Conservation (phyloP, 2,888 invertebrate genomes). For the Linnaemya tessellans region DNA sequence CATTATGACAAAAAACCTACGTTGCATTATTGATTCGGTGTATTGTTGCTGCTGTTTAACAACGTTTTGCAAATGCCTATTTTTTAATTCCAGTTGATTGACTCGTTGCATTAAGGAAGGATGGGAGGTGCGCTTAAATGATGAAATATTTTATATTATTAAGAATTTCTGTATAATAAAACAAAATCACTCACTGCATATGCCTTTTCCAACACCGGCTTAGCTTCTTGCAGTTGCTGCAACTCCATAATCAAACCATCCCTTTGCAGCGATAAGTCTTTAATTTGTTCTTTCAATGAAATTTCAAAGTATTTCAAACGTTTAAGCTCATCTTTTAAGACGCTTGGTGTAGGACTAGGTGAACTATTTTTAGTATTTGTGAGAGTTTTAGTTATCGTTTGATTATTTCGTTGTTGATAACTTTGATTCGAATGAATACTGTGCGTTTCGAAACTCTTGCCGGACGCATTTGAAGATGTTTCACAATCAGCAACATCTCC, state of each 20-base stretch:
- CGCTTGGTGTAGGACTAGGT: constrained; percentile 78
- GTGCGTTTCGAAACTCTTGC: constrained; percentile 81
- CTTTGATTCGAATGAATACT: constrained; percentile 81
- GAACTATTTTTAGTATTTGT: constrained; percentile 74
- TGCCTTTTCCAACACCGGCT: constrained; percentile 83
- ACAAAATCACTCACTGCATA: constrained; percentile 81
- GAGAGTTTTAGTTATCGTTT: constrained; percentile 74
- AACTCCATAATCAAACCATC: constrained; percentile 83
- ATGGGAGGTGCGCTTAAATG: constrained; percentile 81
- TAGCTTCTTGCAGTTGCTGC: constrained; percentile 83
- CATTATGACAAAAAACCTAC: constrained; percentile 83
- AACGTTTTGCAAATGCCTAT: constrained; percentile 86
- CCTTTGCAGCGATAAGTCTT: constrained; percentile 82
- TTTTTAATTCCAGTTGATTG: constrained; percentile 86
- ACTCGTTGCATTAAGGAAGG: constrained; percentile 82
- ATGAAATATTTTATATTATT: neutral
- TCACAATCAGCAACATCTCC: constrained; percentile 79
- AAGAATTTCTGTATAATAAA: neutral
- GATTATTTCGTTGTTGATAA: constrained; percentile 69
- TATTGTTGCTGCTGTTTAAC: constrained; percentile 87
- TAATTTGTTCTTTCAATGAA: constrained; percentile 82
- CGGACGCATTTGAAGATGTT: constrained; percentile 81
- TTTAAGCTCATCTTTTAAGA: constrained; percentile 82
- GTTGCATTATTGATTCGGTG: constrained; percentile 86
- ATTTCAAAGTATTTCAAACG: constrained; percentile 82